Conservation (phyloP, 2,797 vertebrate species). For the Heliangelus exortis region DNA sequence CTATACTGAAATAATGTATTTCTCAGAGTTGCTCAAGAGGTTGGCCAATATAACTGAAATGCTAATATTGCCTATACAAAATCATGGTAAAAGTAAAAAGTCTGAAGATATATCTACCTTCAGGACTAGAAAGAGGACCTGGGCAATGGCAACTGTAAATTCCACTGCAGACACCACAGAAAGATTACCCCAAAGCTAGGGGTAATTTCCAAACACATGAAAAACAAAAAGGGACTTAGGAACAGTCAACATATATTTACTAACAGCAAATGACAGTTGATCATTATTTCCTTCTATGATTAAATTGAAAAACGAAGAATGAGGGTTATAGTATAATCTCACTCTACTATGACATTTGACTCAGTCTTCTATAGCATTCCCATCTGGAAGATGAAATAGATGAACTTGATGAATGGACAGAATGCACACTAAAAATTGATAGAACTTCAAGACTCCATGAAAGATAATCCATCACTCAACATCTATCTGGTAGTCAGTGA, state of each 20-base stretch:
- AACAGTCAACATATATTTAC: background rate
- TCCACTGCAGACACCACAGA: background rate
- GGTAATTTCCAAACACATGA: background rate
- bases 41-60: background rate
- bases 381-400: background rate
- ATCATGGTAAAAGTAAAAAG: background rate
- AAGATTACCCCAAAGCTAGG: background rate
- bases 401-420: background rate
- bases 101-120: background rate
- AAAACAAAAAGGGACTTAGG: background rate
- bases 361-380: background rate
- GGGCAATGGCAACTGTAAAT: background rate
- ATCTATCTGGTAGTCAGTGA: background rate
- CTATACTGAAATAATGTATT: background rate
- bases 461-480: background rate
- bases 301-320: background rate
- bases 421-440: background rate
- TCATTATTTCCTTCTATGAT: background rate
- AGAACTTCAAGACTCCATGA: background rate
- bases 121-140: background rate
- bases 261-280: background rate
- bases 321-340: background rate
- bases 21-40: background rate
- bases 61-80: background rate
- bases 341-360: background rate